A percentile compares a stretch with the other conserved stretches of the same genome.
These are phyloP conservation scores for Euclidia mi DNA, from an alignment of 2,888 invertebrate genomes.

Conservation along the genomic window DNA sequence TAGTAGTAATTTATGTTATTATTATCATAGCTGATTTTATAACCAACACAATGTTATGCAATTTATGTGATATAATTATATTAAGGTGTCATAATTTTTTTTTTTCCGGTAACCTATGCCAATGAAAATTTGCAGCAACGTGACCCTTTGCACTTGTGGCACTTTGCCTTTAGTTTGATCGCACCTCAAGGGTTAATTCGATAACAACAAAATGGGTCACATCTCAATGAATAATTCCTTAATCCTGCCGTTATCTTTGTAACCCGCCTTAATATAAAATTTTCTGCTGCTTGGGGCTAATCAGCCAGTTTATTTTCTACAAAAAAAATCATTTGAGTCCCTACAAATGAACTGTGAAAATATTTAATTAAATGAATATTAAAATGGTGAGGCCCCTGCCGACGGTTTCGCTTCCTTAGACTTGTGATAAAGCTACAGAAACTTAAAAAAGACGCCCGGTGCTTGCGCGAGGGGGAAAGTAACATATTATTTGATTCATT, in stretches of 20 bases:
- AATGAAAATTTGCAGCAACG: too few species aligned
- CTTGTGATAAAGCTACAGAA: slow-evolving; percentile 6
- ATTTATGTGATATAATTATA: too few species aligned
- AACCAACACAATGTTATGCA: too few species aligned
- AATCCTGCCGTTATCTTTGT: slow-evolving; percentile 25
- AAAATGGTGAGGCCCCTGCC: slow-evolving; percentile 5
- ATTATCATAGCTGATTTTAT: too few species aligned
- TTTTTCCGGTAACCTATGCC: too few species aligned
- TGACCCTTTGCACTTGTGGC: too few species aligned
- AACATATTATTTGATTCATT: not conserved
- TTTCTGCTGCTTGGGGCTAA: slow-evolving; percentile 16
- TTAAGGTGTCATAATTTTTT: too few species aligned
- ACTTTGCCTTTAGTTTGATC: too few species aligned
- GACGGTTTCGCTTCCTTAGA: not conserved
- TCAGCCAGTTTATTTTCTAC: slow-evolving; percentile 8
- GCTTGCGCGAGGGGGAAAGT: not conserved
- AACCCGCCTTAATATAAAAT: slow-evolving; percentile 35
- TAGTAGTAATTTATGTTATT: too few species aligned
- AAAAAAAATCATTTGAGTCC: slow-evolving; percentile 26
- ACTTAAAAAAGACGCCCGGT: not conserved
- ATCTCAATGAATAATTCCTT: not conserved
- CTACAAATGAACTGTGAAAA: slow-evolving; percentile 27
- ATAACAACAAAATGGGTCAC: slow-evolving; percentile 11
- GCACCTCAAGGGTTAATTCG: too few species aligned
- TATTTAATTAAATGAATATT: slow-evolving; percentile 34